These are phyloP conservation scores for Gasterosteus nipponicus DNA, from an alignment of 2,113 vertebrate species.

Conservation along the genomic window DNA sequence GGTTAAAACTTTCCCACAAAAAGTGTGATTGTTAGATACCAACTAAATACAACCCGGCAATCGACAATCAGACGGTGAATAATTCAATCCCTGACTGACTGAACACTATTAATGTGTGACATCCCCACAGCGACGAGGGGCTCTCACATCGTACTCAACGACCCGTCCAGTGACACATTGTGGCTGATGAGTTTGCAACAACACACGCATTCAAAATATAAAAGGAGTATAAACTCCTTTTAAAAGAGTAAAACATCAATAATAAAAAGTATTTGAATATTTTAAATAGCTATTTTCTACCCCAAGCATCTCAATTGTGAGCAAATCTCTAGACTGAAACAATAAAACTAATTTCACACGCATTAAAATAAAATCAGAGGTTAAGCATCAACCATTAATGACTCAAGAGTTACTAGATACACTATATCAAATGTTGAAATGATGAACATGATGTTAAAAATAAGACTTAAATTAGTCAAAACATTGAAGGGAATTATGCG, in stretches of 20 bases:
- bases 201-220: constrained; percentile 9
- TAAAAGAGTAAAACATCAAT: not conserved
- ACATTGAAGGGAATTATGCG: not conserved
- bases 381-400: not conserved
- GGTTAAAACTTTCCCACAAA: not conserved
- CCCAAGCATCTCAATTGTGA: not conserved
- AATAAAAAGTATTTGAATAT: no score
- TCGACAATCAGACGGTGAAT: constrained; percentile 24
- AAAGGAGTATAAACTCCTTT: not conserved
- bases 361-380: not conserved
- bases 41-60: not conserved
- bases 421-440: not conserved
- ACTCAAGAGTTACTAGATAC: not conserved
- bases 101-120: not conserved
- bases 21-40: no score
- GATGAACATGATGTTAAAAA: not conserved
- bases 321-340: not conserved
- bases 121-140: not conserved
- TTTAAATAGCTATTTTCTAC: no score
- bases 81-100: not conserved
- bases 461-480: not conserved
- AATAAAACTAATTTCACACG: not conserved
- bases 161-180: not conserved
- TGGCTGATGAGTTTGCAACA: constrained; percentile 4
- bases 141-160: not conserved